Conservation (phyloP, 2,113 vertebrate species). For the Phodopus roborovskii region DNA sequence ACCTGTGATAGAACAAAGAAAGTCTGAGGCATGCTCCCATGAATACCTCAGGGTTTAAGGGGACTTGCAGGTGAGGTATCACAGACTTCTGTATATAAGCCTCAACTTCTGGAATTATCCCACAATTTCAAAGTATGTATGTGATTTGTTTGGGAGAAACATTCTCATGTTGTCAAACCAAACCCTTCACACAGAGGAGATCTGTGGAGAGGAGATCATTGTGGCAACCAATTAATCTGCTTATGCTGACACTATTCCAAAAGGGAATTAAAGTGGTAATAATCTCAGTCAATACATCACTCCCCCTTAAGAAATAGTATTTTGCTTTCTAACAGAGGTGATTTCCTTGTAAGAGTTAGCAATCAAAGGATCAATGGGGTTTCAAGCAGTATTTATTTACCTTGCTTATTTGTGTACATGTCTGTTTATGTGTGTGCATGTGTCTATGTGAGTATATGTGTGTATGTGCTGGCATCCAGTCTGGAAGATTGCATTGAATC, state of each 20-base stretch:
- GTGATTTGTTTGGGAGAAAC: background rate
- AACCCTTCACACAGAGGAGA: background rate
- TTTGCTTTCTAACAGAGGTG: background rate
- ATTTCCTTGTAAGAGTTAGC: constrained; percentile 13
- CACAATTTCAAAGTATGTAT: background rate
- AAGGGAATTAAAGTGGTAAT: background rate
- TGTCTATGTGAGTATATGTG: background rate
- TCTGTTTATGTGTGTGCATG: background rate
- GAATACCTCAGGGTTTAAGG: background rate
- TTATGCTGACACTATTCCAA: background rate
- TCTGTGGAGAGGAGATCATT: background rate
- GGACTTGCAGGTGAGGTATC: constrained; percentile 3
- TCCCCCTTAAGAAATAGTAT: background rate
- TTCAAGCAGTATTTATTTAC: background rate
- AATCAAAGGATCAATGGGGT: background rate
- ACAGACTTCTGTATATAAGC: constrained; percentile 13
- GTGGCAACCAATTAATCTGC: background rate
- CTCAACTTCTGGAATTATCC: background rate
- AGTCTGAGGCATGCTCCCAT: constrained; percentile 2
- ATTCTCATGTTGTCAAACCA: background rate
- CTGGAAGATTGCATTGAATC: background rate
- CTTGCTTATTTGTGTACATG: background rate
- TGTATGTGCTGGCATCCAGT: background rate
- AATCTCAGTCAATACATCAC: background rate
- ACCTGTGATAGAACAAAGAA: constrained; percentile 10